Percentiles rank a stretch among this genome's conserved stretches.
Conservation (phyloP, 2,113 vertebrate species). For the Hystrix brachyura region DNA sequence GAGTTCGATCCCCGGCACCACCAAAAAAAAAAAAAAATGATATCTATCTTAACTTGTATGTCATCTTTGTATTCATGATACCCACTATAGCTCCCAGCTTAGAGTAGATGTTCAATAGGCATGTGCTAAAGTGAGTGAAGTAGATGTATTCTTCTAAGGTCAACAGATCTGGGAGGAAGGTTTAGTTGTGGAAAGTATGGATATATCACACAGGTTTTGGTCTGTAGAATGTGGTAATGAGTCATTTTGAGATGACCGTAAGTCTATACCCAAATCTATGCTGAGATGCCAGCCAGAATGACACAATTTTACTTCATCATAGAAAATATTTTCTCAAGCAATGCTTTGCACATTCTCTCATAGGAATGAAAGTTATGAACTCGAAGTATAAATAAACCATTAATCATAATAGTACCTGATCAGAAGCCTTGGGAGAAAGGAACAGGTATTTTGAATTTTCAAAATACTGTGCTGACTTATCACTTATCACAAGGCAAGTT, state of each 20-base stretch:
- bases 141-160: neutral
- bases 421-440: neutral
- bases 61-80: neutral
- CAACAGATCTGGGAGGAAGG: too few relatives aligned
- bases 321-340: neutral
- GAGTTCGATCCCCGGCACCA: too few relatives aligned
- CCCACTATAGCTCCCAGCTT: neutral
- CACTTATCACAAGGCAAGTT: neutral
- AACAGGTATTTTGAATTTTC: neutral
- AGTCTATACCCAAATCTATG: neutral
- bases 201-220: neutral
- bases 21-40: neutral
- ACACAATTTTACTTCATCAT: neutral
- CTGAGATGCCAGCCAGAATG: neutral
- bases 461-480: neutral
- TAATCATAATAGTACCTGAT: neutral
- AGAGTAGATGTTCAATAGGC: neutral
- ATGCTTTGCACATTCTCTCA: neutral
- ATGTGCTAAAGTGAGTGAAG: neutral
- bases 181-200: neutral
- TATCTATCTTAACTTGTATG: neutral
- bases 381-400: neutral
- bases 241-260: neutral
- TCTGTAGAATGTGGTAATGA: neutral
- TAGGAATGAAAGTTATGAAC: neutral